Evolutionary conservation across 2,797 vertebrate genomes (phyloP), one percentile per base, ranked within the genome.

Genomic region (Schizothorax lantsangensis): DNA sequence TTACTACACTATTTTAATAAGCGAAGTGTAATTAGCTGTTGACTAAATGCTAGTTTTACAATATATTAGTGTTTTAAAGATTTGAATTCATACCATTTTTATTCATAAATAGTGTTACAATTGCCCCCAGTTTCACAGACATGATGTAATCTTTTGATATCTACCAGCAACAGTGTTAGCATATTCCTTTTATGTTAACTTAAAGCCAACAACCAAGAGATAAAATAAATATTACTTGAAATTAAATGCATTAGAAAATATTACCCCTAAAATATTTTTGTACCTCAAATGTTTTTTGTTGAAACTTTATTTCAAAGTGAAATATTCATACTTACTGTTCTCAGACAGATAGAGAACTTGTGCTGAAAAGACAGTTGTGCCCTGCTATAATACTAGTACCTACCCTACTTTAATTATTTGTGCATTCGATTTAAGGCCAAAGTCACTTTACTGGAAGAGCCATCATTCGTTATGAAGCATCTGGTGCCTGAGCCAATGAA

Each of bases 401-500:
- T 62, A 66, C 11, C 9, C 15, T 52, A 47, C 54, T 47, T 23
- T 47, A 64, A 64, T 64, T 30, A 30, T 45, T n/a, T 54, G 4
- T 47, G 10, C 19, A 49, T 74, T 74, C 3, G 15, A 14, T 54
- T 82, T 19, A 43, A 72, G 66, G 36, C 47, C 81, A 84, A 83
- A 83, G 62, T 81, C 57, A 64, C 38, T 64, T 79, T 79, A 79
- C 8, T 30, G 15, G 54, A 68, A 81, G 26, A 33, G 38, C 17
- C n/a, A 66, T 68, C 45, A 77, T 45, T 49, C 26, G 52, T 54
- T 45, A 23, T 79, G 21, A 79, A 38, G 54, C 47, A 33, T 59
- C 62, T 78, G 78, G 75, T 38, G 17, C 38, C 6, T 83, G 80
- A 86, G 72, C 69, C 74, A 83, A 12, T 77, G 57, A 77, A 45